Evolutionary conservation across 2,797 vertebrate species (phyloP).

Genomic region (Enteromius fasciolatus): DNA sequence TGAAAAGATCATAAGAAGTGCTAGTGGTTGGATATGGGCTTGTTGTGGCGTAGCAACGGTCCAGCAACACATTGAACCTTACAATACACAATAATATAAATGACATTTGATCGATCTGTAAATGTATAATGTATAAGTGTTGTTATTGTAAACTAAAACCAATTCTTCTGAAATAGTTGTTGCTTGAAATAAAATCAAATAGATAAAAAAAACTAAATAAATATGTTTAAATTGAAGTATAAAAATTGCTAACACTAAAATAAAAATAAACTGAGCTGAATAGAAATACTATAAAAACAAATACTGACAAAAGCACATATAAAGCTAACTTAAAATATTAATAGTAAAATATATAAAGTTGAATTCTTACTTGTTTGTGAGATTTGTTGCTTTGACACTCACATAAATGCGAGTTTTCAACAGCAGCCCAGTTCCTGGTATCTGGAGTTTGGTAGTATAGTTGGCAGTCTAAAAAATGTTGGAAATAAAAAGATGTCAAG

Average conservation of each 20-base stretch:
- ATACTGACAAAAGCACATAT: background rate
- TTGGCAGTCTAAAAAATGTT: slow-evolving; percentile 54
- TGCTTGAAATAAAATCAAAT: background rate
- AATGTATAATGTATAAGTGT: too few species aligned
- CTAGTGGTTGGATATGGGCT: slow-evolving; percentile 62
- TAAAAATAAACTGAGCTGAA: background rate
- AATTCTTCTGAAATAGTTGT: background rate
- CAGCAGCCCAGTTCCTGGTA: slow-evolving; percentile 71
- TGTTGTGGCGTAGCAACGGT: slow-evolving; percentile 74
- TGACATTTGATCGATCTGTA: background rate
- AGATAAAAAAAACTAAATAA: background rate
- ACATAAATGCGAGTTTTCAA: slow-evolving; percentile 79
- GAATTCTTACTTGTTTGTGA: slow-evolving; percentile 72
- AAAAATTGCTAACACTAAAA: background rate
- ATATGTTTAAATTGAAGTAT: background rate
- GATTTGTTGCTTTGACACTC: slow-evolving; percentile 72
- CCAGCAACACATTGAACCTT: slow-evolving; percentile 77
- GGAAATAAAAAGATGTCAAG: background rate
- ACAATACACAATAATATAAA: background rate
- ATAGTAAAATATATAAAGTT: background rate
- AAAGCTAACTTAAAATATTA: background rate
- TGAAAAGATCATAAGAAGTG: slow-evolving; percentile 72
- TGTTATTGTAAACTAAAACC: background rate
- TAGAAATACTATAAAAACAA: background rate
- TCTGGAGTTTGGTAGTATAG: slow-evolving; percentile 48